Evolutionary conservation across 2,888 invertebrate genomes (phyloP).

Genomic region (Campoplex nolae): DNA sequence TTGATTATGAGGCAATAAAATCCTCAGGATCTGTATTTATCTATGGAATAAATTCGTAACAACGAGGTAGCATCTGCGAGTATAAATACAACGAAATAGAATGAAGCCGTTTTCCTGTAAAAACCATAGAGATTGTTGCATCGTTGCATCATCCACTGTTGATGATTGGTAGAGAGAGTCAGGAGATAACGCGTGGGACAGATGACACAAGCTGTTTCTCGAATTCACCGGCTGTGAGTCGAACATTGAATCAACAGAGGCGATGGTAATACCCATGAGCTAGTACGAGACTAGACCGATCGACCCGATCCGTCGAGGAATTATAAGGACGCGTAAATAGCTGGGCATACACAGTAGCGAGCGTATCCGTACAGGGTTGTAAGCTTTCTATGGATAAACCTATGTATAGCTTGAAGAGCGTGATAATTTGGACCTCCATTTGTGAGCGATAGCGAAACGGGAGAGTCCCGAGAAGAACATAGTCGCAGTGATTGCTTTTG

Average conservation of each 20-base stretch:
- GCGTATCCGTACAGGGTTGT: conserved; percentile 29
- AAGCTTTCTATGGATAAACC: conserved; percentile 3
- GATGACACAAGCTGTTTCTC: conserved; percentile 37
- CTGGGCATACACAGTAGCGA: conserved; percentile 2
- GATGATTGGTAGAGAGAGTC: conserved; percentile 1
- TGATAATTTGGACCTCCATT: not conserved
- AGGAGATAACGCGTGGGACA: conserved; percentile 39
- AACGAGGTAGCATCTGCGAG: not conserved
- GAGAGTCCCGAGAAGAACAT: not conserved
- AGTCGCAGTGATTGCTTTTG: not conserved
- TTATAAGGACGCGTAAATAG: conserved; percentile 51
- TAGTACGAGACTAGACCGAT: conserved; percentile 38
- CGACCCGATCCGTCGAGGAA: conserved; percentile 39
- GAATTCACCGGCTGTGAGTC: conserved; percentile 32
- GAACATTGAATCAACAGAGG: conserved; percentile 63
- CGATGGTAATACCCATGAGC: conserved; percentile 37
- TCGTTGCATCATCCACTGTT: not conserved
- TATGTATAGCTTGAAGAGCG: not conserved
- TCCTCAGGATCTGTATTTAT: not conserved
- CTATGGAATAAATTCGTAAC: not conserved
- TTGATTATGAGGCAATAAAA: not conserved
- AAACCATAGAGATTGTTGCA: conserved; percentile 16
- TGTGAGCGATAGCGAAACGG: not conserved
- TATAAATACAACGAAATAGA: not conserved
- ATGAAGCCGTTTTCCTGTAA: not conserved